Evolutionary conservation across 2,888 invertebrate species (phyloP).

Genomic region (Harmothoe impar): DNA sequence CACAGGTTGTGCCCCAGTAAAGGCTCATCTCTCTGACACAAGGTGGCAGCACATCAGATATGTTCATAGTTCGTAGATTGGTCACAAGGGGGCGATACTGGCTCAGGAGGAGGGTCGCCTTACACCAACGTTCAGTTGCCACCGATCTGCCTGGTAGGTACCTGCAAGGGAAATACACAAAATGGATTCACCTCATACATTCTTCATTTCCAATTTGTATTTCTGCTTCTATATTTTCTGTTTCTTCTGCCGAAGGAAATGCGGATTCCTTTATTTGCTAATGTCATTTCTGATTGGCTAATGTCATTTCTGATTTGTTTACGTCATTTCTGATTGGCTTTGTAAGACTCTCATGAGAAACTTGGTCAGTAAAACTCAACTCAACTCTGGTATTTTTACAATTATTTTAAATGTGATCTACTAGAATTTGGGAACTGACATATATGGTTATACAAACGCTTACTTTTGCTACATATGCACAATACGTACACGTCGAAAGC

Average conservation of each 20-base stretch:
- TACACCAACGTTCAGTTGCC: background rate
- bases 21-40: background rate
- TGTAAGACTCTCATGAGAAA: background rate
- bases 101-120: background rate
- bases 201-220: background rate
- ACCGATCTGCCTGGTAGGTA: slow-evolving; percentile 41
- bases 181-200: background rate
- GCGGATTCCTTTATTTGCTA: background rate
- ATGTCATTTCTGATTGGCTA: background rate
- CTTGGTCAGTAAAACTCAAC: background rate
- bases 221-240: background rate
- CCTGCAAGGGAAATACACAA: background rate
- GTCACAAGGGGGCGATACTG: background rate
- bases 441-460: background rate
- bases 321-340: background rate
- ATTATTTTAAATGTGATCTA: too few relatives aligned
- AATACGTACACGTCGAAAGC: too few relatives aligned
- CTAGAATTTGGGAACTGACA: background rate
- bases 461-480: too few relatives aligned
- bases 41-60: slow-evolving; percentile 34
- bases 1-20: background rate
- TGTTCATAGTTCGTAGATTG: background rate
- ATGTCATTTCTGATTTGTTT: background rate
- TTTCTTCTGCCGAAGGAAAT: background rate
- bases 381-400: background rate